These are phyloP conservation scores for Epizoanthus illoricatus DNA, from an alignment of 92 coral and sea anemone species.

Conservation along the genomic window DNA sequence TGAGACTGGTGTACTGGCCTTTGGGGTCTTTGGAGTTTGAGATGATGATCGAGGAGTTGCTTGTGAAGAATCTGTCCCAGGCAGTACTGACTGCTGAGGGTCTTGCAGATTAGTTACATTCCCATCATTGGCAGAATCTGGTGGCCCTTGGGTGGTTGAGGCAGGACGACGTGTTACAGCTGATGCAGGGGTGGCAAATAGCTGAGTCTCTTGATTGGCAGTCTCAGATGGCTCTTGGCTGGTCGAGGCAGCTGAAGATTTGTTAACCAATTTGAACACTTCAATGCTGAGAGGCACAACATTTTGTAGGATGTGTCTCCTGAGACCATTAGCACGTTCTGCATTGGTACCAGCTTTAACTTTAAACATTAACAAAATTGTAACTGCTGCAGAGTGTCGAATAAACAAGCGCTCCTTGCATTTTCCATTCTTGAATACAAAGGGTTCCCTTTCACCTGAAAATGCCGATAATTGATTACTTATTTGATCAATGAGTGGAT, in stretches of 20 bases:
- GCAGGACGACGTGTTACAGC: neutral
- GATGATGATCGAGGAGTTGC: neutral
- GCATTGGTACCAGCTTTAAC: slow-evolving; percentile 8
- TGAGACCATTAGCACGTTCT: neutral
- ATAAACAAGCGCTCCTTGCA: neutral
- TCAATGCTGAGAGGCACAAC: slow-evolving; percentile 7
- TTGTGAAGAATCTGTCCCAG: neutral
- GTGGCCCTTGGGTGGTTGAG: neutral
- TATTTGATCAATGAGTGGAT: neutral
- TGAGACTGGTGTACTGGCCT: too few species aligned
- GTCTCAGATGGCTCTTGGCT: neutral
- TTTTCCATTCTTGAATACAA: neutral
- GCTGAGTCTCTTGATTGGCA: slow-evolving; percentile 6
- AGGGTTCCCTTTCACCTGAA: slow-evolving; percentile 14
- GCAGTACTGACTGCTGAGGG: neutral
- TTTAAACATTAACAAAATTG: neutral
- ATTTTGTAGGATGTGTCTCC: neutral
- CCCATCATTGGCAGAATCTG: neutral
- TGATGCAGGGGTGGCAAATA: neutral
- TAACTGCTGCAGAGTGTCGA: slow-evolving; percentile 19
- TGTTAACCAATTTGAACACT: too few species aligned
- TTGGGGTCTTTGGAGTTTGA: neutral
- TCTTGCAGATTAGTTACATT: neutral
- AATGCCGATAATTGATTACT: neutral
- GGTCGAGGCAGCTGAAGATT: neutral